Evolutionary conservation across 2,797 vertebrate species (phyloP).

Genomic region (Coracias cyanogaster): DNA sequence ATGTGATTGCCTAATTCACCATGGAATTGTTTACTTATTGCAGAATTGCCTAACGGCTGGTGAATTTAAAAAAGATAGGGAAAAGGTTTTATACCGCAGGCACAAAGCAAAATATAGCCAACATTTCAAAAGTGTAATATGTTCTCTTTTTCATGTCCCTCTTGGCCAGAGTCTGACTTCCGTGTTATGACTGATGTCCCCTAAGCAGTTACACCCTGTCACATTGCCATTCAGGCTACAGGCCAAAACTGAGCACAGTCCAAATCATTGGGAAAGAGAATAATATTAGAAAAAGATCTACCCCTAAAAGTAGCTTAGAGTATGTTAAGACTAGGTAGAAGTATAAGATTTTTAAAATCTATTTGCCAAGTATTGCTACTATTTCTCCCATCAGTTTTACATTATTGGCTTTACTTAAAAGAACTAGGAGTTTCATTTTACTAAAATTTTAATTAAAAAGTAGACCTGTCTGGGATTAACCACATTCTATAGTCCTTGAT

Average conservation of each 20-base stretch:
- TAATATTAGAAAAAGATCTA: not conserved
- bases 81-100: not conserved
- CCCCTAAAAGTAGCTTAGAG: not conserved
- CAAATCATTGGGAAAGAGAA: not conserved
- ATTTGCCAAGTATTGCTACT: not conserved
- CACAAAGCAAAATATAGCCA: conserved; percentile 21
- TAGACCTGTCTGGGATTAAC: not conserved
- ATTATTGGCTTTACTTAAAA: not conserved
- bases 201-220: conserved; percentile 19
- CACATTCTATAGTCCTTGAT: not conserved
- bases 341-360: not conserved
- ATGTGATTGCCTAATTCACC: conserved; percentile 37
- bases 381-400: not conserved
- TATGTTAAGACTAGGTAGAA: not conserved
- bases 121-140: conserved; percentile 18
- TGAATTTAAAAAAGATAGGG: conserved; percentile 17
- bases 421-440: not conserved
- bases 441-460: not conserved
- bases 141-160: conserved; percentile 35
- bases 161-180: conserved; percentile 14
- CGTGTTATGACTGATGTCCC: not conserved
- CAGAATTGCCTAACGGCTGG: conserved; percentile 8
- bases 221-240: conserved; percentile 21
- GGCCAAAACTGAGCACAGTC: conserved; percentile 20
- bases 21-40: conserved; percentile 52